Conservation (phyloP, 23 tunicate species). For the Styela plicata region DNA sequence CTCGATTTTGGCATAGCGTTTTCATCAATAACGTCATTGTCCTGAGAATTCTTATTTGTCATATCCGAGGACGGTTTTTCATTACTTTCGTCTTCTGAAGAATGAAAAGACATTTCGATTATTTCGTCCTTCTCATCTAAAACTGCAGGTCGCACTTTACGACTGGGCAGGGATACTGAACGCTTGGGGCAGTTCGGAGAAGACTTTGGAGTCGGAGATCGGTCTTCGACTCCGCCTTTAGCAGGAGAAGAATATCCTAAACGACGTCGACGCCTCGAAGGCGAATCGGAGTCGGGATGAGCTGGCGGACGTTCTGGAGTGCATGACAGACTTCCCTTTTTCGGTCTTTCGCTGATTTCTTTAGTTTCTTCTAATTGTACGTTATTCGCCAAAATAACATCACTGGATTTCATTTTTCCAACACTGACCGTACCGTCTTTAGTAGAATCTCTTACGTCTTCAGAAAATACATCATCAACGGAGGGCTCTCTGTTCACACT, state of each 20-base stretch:
- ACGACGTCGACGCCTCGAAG: neutral
- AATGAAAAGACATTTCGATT: neutral
- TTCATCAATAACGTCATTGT: neutral
- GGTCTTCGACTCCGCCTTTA: neutral
- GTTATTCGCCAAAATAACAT: no score
- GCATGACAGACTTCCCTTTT: neutral
- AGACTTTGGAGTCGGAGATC: neutral
- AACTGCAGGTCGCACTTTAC: neutral
- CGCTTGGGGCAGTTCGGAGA: neutral
- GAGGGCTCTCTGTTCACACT: neutral
- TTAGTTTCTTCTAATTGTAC: neutral
- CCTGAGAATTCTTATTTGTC: neutral
- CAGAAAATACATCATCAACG: neutral
- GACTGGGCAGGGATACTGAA: neutral
- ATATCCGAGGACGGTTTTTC: neutral
- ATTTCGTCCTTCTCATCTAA: no score
- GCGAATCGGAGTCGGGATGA: neutral
- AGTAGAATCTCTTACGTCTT: neutral
- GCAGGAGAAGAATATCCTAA: neutral
- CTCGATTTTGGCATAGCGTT: slow-evolving; percentile 8
- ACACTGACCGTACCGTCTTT: neutral
- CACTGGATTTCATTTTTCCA: neutral
- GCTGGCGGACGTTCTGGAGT: neutral
- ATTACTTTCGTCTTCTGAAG: neutral
- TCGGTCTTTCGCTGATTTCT: neutral